Evolutionary conservation across 30 jellyfish, hydroid and myxozoan genomes (phyloP).

Genomic region (Turritopsis rubra): DNA sequence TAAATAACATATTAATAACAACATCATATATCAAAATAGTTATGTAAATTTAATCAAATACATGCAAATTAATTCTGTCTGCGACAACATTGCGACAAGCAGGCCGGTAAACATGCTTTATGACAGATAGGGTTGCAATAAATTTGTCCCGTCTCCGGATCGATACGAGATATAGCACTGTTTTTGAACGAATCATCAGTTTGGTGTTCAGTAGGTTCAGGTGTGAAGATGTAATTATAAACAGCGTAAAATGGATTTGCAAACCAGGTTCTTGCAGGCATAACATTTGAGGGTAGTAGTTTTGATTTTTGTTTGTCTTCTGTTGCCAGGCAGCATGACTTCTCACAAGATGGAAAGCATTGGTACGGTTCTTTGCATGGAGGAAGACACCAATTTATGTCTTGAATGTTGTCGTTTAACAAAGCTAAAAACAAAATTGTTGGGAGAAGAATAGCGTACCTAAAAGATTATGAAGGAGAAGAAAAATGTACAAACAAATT

Average conservation of each 20-base stretch:
- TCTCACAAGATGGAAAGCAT: conserved; percentile 26
- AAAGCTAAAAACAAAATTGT: conserved; percentile 15
- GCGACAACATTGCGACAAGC: conserved; percentile 11
- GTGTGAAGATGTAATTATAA: conserved; percentile 2
- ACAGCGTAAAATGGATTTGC: background rate
- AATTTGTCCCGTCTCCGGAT: conserved; percentile 3
- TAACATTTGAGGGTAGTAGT: background rate
- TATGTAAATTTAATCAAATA: no score
- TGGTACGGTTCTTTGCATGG: conserved; percentile 25
- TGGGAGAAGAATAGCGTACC: no score
- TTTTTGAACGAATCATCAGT: background rate
- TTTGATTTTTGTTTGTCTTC: background rate
- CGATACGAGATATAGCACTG: background rate
- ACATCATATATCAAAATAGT: no score
- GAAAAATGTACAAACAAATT: background rate
- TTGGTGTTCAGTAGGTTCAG: background rate
- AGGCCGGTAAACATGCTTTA: background rate
- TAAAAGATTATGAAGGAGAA: background rate
- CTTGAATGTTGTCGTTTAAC: conserved; percentile 18
- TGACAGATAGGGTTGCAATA: background rate
- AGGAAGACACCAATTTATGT: conserved; percentile 34
- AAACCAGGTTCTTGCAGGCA: background rate
- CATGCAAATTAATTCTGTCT: no score
- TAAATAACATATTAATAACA: no score
- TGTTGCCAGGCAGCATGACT: background rate